A percentile compares a stretch with the other conserved stretches of the same genome.
These are phyloP conservation scores for Eupithecia insigniata DNA, from an alignment of 2,888 invertebrate genomes.

Conservation along the genomic window DNA sequence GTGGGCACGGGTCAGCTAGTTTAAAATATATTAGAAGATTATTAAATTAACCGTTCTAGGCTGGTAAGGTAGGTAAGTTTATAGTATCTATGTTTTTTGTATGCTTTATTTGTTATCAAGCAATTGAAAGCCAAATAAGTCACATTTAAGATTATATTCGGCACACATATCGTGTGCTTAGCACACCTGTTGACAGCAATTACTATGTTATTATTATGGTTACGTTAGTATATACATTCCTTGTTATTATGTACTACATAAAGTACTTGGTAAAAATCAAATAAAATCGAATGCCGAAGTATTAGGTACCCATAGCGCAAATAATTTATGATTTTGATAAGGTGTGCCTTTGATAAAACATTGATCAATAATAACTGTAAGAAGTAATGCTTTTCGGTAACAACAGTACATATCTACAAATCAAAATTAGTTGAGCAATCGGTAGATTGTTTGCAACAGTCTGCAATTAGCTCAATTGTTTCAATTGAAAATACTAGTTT, in stretches of 20 bases:
- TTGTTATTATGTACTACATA: not conserved
- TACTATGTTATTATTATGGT: too few species aligned
- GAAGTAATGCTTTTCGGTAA: not conserved
- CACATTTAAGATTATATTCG: not conserved
- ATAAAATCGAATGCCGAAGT: not conserved
- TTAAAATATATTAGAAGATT: not conserved
- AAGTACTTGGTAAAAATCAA: not conserved
- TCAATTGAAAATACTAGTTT: too few species aligned
- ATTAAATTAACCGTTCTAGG: not conserved
- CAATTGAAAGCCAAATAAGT: slow-evolving; percentile 2
- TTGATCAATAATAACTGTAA: not conserved
- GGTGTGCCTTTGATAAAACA: not conserved
- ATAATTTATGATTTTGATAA: not conserved
- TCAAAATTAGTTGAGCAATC: too few species aligned
- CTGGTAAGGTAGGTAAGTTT: not conserved
- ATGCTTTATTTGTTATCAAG: not conserved
- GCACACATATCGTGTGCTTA: not conserved
- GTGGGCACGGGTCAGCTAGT: too few species aligned
- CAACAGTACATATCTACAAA: too few species aligned
- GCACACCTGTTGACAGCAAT: slow-evolving; percentile 7
- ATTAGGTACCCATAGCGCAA: not conserved
- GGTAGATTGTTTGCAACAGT: too few species aligned
- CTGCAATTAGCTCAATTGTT: too few species aligned
- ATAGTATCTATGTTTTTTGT: not conserved
- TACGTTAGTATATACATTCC: too few species aligned